A percentile compares a stretch with the other conserved stretches of the same genome.
Evolutionary conservation across 2,888 invertebrate genomes (phyloP).

Genomic region (Drosophila vallismaia): DNA sequence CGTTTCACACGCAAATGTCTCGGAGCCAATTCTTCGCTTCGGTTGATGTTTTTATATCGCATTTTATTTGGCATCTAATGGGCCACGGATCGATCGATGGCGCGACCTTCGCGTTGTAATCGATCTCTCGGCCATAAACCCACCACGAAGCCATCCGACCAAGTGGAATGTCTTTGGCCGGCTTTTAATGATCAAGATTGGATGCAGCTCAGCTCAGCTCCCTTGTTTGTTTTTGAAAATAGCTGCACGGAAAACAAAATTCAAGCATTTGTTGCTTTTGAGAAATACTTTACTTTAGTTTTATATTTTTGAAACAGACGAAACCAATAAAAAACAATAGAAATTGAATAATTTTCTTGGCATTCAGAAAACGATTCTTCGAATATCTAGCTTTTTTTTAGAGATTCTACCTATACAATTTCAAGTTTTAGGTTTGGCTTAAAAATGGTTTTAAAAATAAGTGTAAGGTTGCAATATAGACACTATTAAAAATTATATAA

Average conservation of each 20-base stretch:
- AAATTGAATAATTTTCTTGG: too few species aligned
- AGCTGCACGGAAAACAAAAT: constrained; percentile 13
- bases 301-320: too few species aligned
- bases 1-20: constrained; percentile 73
- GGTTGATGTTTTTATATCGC: constrained; percentile 58
- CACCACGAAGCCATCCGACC: constrained; percentile 56
- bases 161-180: constrained; percentile 67
- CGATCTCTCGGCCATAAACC: constrained; percentile 71
- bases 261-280: background rate
- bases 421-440: too few species aligned
- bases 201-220: constrained; percentile 5
- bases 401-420: too few species aligned
- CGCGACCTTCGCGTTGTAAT: constrained; percentile 76
- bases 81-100: constrained; percentile 52
- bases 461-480: too few species aligned
- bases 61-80: constrained; percentile 80
- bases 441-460: too few species aligned
- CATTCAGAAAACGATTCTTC: too few species aligned
- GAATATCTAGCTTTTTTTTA: too few species aligned
- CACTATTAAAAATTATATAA: too few species aligned
- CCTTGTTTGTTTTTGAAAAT: constrained; percentile 63
- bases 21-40: constrained; percentile 61
- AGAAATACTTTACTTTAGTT: too few species aligned
- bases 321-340: too few species aligned
- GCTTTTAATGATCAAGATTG: constrained; percentile 69